Base-by-base conservation (phyloP, 2,113 vertebrate genomes). In the Poicephalus meyeri region DNA sequence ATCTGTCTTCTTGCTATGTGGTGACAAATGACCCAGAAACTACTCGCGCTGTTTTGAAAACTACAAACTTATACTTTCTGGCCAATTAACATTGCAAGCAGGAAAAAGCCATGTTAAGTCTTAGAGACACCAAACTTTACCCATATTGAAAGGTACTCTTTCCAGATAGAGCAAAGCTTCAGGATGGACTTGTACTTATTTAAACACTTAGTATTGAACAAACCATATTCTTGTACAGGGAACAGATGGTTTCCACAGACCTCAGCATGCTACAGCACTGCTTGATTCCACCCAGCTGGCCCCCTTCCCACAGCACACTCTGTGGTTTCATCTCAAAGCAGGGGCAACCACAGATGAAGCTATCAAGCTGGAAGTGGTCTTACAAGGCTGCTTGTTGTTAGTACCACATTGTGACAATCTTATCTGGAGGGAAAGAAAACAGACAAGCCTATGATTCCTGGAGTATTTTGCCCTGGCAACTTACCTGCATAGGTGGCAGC, bases 401-500 rank as follows among this genome's bases (percentile, higher is more conserved):
- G 31, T 42, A 81, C 10, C 26, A 68, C 42, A 37, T 29, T 50
- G 23, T 35, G 35, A 52, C 35, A 82, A n/a, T 20, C 44, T 79
- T 58, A 42, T 24, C 8, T 53, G 61, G 29, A 90, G 79, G 25
- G 24, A 49, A 64, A 71, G 29, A 78, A 88, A 76, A 24, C 20
- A 63, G 35, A 56, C 6, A 47, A 80, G 16, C 15, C 21, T 64
- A 63, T 37, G 7, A 64, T 2, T 56, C 8, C 35, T 33, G 29
- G 6, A 15, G 9, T 31, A 26, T 68, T 78, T 71, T 64, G 21
- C 37, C 24, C 69, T 64, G 58, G 42, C 29, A 93, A 96, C 95
- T 96, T 88, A 98, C 99, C 99, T 97, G 99, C 99, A 71, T 99
- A 99, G 42, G 99, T 99, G 80, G 99, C 99, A 79, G 99, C 99